Evolutionary conservation across 2,797 vertebrate genomes (phyloP), one percentile per base, ranked within the genome.

Genomic region (Momotus momota): DNA sequence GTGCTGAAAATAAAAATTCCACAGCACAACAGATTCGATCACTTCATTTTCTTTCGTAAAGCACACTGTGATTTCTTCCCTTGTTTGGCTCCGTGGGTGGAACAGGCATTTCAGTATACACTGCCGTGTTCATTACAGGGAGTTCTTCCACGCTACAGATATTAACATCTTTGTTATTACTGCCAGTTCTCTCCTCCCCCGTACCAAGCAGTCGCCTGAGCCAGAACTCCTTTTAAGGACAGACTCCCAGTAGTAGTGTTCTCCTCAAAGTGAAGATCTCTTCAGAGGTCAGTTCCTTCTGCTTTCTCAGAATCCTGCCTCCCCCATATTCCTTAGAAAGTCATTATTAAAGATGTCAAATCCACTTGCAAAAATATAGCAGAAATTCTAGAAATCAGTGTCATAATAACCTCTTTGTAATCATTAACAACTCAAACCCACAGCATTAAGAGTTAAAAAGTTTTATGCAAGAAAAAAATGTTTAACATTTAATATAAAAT

Each of bases 131-230:
- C 66, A 64, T 88, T 90, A 94, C 86, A 93, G 23, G 48, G 73
- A 97, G 93, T 94, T 90, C 84, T 96, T 94, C 87, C 25, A 1
- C 1, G 18, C 89, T 86, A 35, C 84, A 93, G 85, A 70, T 93
- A 95, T 91, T 94, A 95, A 94, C 77, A 96, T 81, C 90, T 96
- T 94, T 95, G 87, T 94, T 94, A 94, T 94, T 95, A 95, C 90
- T 97, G 91, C 93, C 96, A 97, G 86, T 93, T 94, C 85, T 73
- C 82, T 94, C 87, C 95, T 94, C 91, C 94, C 60, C 88, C 80
- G 11, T 80, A 90, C 86, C 91, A 92, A 87, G 88, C 0, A 1
- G 55, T 84, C 0, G 64, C 86, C 90, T 94, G 83, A 92, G 90
- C 71, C 43, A 71, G 26, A 86, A 88, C 54, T 95, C 81, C 86